A percentile compares a stretch with the other conserved stretches of the same genome.
Evolutionary conservation across 2,113 vertebrate species (phyloP).

Genomic region (Cranoglanis bouderius): DNA sequence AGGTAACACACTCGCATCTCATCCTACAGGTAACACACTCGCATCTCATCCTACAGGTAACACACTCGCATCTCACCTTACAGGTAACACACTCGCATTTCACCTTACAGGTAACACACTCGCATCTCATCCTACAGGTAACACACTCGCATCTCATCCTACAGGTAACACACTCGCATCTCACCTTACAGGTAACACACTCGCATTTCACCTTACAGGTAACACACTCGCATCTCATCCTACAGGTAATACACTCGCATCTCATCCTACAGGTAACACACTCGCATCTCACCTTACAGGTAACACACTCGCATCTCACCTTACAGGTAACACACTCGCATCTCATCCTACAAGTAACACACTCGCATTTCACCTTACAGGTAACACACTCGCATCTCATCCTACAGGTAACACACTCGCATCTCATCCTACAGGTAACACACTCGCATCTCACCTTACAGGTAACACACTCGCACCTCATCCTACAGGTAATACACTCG

Average conservation of each 20-base stretch:
- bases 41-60: slow-evolving; percentile 38
- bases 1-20: slow-evolving; percentile 25
- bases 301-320: slow-evolving; percentile 24
- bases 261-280: slow-evolving; percentile 34
- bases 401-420: slow-evolving; percentile 15
- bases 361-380: slow-evolving; percentile 45
- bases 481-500: too few relatives aligned
- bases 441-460: slow-evolving; percentile 38
- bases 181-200: slow-evolving; percentile 36
- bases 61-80: slow-evolving; percentile 39
- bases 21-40: slow-evolving; percentile 16
- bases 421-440: slow-evolving; percentile 40
- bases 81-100: neutral
- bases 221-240: slow-evolving; percentile 42
- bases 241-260: slow-evolving; percentile 25
- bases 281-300: slow-evolving; percentile 39
- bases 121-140: slow-evolving; percentile 41
- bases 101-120: too few relatives aligned
- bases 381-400: slow-evolving; percentile 23
- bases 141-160: slow-evolving; percentile 32
- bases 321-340: slow-evolving; percentile 5
- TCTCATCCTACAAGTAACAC: too few relatives aligned
- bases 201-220: too few relatives aligned
- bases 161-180: slow-evolving; percentile 13
- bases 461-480: neutral